Conservation (phyloP, 2,113 vertebrate genomes). For the Okapia johnstoni region DNA sequence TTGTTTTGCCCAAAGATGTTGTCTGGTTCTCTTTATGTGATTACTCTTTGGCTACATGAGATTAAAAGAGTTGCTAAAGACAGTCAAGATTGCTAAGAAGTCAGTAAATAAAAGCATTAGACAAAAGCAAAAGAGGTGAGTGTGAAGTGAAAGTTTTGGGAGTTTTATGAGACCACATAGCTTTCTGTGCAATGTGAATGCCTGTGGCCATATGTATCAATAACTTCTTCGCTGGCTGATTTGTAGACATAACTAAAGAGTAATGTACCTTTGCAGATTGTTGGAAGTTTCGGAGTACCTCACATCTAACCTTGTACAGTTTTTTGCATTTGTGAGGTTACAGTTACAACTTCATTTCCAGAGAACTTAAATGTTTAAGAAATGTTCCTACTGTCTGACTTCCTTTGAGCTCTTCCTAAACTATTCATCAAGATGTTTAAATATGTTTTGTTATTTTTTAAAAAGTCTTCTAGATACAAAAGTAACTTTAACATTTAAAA, state of each 20-base stretch:
- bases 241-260: neutral
- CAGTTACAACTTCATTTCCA: neutral
- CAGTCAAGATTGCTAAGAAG: neutral
- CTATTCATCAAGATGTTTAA: neutral
- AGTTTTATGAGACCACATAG: neutral
- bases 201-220: rapidly evolving
- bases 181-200: neutral
- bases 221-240: neutral
- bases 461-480: neutral
- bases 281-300: neutral
- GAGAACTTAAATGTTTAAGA: neutral
- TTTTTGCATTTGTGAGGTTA: constrained; percentile 8
- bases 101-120: neutral
- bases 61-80: neutral
- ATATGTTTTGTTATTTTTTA: neutral
- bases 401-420: neutral
- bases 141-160: neutral
- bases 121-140: neutral
- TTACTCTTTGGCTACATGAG: neutral
- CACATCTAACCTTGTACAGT: neutral
- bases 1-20: neutral
- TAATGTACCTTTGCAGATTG: neutral
- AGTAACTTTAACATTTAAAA: neutral
- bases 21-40: neutral
- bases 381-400: neutral